These are phyloP conservation scores for Apamea sordens DNA, from an alignment of 2,888 invertebrate species.

Conservation along the genomic window DNA sequence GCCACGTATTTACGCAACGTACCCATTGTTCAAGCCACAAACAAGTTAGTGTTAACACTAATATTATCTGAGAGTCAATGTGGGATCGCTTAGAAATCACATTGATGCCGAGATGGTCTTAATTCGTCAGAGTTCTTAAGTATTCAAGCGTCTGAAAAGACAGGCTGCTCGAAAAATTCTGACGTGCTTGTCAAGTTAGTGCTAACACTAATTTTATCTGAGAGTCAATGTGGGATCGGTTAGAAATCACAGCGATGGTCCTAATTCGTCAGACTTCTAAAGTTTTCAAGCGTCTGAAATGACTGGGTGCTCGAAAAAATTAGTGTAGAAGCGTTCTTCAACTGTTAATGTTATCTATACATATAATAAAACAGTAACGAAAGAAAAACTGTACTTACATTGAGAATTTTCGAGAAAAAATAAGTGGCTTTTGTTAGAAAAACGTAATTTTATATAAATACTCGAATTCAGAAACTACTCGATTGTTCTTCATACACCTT, in stretches of 20 bases:
- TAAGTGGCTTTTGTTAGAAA: no score
- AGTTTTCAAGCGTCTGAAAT: not conserved
- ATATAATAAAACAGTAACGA: no score
- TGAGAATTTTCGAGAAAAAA: no score
- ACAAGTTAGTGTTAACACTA: constrained; percentile 66
- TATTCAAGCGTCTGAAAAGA: not conserved
- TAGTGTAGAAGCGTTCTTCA: not conserved
- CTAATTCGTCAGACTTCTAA: not conserved
- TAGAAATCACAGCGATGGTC: not conserved
- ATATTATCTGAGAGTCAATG: constrained; percentile 56
- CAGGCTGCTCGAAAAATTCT: not conserved
- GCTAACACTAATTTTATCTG: constrained; percentile 64
- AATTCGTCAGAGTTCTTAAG: not conserved
- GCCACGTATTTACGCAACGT: constrained; percentile 73
- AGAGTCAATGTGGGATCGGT: constrained; percentile 39
- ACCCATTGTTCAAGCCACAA: constrained; percentile 71
- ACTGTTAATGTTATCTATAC: not conserved
- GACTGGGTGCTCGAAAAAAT: not conserved
- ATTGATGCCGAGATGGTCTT: not conserved
- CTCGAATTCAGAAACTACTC: constrained; percentile 20
- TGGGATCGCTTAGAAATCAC: constrained; percentile 22
- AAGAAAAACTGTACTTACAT: no score
- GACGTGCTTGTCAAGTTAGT: constrained; percentile 44
- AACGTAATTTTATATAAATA: not conserved
- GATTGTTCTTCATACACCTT: constrained; percentile 16